Base-by-base conservation (phyloP, 2,888 invertebrate species). In the Hylaea fasciaria region DNA sequence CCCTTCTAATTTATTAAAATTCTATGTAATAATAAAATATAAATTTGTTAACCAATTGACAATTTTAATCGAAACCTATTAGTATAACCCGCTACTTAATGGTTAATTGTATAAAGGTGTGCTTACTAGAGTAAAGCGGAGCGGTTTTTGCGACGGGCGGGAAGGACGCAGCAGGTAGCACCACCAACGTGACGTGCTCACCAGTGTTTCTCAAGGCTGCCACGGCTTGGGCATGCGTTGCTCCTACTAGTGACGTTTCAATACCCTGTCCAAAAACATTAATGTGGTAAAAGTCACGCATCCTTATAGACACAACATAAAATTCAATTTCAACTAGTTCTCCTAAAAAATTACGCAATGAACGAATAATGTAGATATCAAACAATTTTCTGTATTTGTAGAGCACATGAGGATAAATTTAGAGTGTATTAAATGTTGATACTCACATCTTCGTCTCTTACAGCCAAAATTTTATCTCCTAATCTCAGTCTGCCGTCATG, bases 381-480 rank as follows among this genome's bases (percentile, higher is more conserved):
- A n/a, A n/a, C n/a, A n/a, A n/a, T n/a, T n/a, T n/a, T n/a, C 22
- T 22, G 22, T 22, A 17, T 2, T 35, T n/a, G n/a, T n/a, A n/a
- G n/a, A n/a, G n/a, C n/a, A 35, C 9, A 35, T 35, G 9, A 22
- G 5, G 5, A 3, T 22, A 22, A 5, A 22, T 22, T 22, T 3
- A 3, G 22, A 5, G 22, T 22, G 22, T 22, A 22, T 22, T 22
- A 22, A 22, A 22, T 49, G 7, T 32, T 32, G 28, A 32, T 45
- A 87, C 92, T 87, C 66, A 92, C 93, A 74, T 91, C 85, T 73
- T 89, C 86, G 76, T 92, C 90, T 66, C 90, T 87, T 37, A 93
- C 92, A 68, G 93, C 93, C 70, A 93, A 79, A 76, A 93, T 91
- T 77, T 91, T 90, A 83, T 93, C 93, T 62, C 93, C 93, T 77